These are phyloP conservation scores for Eretmochelys imbricata DNA, from an alignment of 2,113 vertebrate genomes.

Conservation along the genomic window DNA sequence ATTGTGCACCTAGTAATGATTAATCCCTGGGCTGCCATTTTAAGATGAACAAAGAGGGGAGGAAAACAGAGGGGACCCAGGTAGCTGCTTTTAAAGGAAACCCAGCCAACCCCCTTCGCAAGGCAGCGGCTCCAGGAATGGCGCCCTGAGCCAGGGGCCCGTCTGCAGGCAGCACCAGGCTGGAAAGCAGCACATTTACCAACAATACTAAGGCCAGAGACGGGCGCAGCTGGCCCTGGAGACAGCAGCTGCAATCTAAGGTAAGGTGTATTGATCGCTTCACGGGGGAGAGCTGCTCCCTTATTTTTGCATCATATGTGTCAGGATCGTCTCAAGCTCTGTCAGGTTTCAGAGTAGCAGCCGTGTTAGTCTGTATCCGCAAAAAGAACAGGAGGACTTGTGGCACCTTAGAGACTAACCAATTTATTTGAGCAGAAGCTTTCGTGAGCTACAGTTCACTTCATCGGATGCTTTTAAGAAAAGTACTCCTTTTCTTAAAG, in stretches of 20 bases:
- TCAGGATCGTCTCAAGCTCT: not conserved
- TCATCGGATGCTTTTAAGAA: too few species aligned
- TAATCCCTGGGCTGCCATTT: slow-evolving; percentile 27
- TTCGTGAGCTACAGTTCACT: too few species aligned
- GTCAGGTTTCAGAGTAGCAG: too few species aligned
- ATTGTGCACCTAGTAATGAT: not conserved
- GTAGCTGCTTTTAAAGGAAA: not conserved
- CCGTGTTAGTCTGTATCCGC: too few species aligned
- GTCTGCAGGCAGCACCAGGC: not conserved
- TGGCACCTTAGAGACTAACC: too few species aligned
- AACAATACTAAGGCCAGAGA: not conserved
- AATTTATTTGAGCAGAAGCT: too few species aligned
- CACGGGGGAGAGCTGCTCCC: not conserved
- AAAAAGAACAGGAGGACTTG: too few species aligned
- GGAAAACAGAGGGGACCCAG: not conserved
- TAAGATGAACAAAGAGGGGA: slow-evolving; percentile 35
- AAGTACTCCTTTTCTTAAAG: too few species aligned
- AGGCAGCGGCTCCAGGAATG: not conserved
- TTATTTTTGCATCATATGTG: not conserved
- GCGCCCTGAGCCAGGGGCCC: not conserved
- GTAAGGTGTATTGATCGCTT: not conserved
- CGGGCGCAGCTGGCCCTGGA: too few species aligned
- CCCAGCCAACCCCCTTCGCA: not conserved
- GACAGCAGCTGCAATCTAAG: not conserved
- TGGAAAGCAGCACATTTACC: not conserved